Percentiles rank a stretch among this genome's conserved stretches.
These are phyloP conservation scores for Carcina quercana DNA, from an alignment of 2,888 invertebrate species.

Conservation along the genomic window DNA sequence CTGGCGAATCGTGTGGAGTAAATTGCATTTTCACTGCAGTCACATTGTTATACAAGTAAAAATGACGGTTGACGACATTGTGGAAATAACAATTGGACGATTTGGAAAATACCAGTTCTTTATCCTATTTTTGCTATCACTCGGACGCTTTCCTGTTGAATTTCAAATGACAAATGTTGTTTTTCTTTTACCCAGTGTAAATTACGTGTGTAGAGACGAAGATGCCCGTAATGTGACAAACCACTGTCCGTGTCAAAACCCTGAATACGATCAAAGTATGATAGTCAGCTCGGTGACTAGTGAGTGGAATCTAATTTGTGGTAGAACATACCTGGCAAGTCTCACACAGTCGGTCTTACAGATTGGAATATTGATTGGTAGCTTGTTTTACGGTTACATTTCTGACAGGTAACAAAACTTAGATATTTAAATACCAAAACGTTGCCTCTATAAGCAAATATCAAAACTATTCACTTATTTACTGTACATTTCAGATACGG, in stretches of 20 bases:
- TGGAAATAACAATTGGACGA: constrained; percentile 52
- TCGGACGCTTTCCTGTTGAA: constrained; percentile 73
- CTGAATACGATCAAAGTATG: constrained; percentile 68
- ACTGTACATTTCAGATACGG: constrained; percentile 78
- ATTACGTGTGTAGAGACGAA: constrained; percentile 59
- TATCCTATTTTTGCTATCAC: constrained; percentile 52
- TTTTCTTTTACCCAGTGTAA: constrained; percentile 69
- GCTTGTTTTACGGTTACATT: constrained; percentile 67
- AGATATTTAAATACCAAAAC: background rate
- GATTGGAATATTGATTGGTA: constrained; percentile 73
- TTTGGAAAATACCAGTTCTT: constrained; percentile 66
- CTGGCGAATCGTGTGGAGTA: too few relatives aligned
- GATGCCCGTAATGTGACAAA: constrained; percentile 44
- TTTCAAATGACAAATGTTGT: constrained; percentile 73
- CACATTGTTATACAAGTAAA: too few relatives aligned
- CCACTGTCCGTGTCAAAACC: constrained; percentile 50
- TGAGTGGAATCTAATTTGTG: constrained; percentile 77
- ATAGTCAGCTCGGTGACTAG: constrained; percentile 73
- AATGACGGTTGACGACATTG: constrained; percentile 30
- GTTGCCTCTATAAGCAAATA: too few relatives aligned
- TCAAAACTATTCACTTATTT: too few relatives aligned
- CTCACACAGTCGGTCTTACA: constrained; percentile 72
- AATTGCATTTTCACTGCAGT: too few relatives aligned
- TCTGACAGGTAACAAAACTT: constrained; percentile 52
- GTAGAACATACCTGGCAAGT: constrained; percentile 66